Base-by-base conservation (phyloP, 2,797 vertebrate genomes). In the Ctenopoma kingsleyae region DNA sequence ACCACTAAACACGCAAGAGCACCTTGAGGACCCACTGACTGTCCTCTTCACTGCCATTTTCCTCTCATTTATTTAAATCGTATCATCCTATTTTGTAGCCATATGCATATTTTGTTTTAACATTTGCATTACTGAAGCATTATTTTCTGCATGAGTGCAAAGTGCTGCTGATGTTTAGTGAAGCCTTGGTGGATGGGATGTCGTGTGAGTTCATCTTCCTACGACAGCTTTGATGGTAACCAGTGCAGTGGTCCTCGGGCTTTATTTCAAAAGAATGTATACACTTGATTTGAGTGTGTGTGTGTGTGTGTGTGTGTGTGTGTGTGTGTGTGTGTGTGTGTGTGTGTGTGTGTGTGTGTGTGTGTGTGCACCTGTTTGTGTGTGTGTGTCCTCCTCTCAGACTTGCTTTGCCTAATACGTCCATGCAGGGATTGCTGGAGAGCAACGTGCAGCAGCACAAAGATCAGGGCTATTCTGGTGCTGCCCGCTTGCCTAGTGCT, bases 401-500 rank as follows among this genome's bases (percentile, higher is more conserved):
- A 74, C 80, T 70, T 47, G 65, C 83, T 91, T 92, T 94, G 85
- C 94, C 96, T 96, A 96, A 96, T 97, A 95, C 95, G 85, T 94
- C 94, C 94, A 86, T 93, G 95, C 92, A 94, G 79, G 67, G 63
- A 80, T 76, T 69, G 83, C 83, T 78, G 75, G 82, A 90, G 66
- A 88, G 90, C 62, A 66, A 82, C 83, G 91, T 92, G 90, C 86
- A 89, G 92, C 89, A 89, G 94, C 92, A 85, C 93, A 94, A 94
- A 96, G 92, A 93, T 95, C 94, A 94, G 92, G 90, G 93, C 94
- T 98, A 97, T 97, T 98, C 96, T 96, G 90, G 95, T 95, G 93
- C 94, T 89, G 89, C 90, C 88, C 82, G 92, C 89, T 87, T 90
- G 91, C 85, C 78, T 80, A 70, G 90, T 78, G 93, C 94, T 96